Percentiles rank a stretch among this genome's conserved stretches.
These are phyloP conservation scores for Saguinus imperator DNA, from an alignment of 2,113 vertebrate genomes.

Conservation along the genomic window DNA sequence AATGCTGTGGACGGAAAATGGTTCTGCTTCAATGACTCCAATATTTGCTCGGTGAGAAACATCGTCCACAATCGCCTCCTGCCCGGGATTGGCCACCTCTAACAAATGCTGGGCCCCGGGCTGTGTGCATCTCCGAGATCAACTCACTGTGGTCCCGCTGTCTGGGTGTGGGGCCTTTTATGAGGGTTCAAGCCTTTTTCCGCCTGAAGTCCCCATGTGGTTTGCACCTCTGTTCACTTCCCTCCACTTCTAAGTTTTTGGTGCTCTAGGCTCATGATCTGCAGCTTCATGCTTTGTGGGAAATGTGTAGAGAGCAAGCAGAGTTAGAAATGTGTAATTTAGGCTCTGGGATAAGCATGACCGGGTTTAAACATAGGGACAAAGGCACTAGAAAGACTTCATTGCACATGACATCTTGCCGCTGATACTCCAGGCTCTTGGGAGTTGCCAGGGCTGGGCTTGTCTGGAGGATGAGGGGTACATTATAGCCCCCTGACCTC, in stretches of 20 bases:
- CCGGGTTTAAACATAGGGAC: neutral
- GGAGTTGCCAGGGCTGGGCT: neutral
- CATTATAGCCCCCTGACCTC: neutral
- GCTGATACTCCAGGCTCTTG: neutral
- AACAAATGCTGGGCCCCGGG: neutral
- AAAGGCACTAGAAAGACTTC: neutral
- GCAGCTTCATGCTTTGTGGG: neutral
- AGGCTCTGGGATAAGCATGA: neutral
- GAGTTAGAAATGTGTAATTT: neutral
- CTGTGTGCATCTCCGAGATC: neutral
- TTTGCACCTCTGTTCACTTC: neutral
- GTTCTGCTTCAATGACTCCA: constrained; percentile 87
- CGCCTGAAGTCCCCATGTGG: neutral
- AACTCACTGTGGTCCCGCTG: neutral
- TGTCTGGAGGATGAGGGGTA: neutral
- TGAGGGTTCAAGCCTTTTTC: neutral
- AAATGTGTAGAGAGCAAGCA: neutral
- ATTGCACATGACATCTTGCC: neutral
- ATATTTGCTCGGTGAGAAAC: constrained; percentile 83
- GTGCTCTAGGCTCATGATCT: neutral
- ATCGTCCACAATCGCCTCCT: neutral
- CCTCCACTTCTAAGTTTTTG: neutral
- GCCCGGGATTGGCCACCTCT: neutral
- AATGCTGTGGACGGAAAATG: constrained; percentile 79
- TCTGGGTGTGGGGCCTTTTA: neutral